phyloP scores from a whole-genome alignment of 2,888 invertebrate species.

The Phyto melanocephala region DNA sequence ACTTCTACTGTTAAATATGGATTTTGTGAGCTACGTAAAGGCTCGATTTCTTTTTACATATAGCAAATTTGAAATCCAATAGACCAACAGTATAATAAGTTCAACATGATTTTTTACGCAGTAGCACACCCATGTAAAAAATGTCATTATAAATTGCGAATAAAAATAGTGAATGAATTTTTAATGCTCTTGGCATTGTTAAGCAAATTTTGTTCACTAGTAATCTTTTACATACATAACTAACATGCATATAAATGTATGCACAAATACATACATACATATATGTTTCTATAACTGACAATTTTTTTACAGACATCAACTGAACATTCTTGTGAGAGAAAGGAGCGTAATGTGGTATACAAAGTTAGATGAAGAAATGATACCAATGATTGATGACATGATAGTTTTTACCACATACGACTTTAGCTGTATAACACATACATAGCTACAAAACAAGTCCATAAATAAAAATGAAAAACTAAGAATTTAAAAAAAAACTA shows the following conservation, averaged over 20 bases:
- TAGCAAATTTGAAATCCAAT: too few species aligned
- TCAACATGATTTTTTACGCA: too few species aligned
- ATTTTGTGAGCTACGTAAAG: too few species aligned
- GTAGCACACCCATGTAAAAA: not conserved
- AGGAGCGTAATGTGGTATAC: not conserved
- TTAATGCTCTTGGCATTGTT: not conserved
- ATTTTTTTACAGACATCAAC: not conserved
- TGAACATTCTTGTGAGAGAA: not conserved
- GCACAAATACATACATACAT: too few species aligned
- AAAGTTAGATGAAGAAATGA: not conserved
- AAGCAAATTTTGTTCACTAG: not conserved
- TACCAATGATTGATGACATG: constrained; percentile 41
- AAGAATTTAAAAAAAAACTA: not conserved
- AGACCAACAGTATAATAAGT: too few species aligned
- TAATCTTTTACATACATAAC: not conserved
- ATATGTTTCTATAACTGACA: too few species aligned
- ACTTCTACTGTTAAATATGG: too few species aligned
- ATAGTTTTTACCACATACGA: not conserved
- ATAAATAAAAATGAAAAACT: not conserved
- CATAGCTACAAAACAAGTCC: not conserved
- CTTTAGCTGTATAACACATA: not conserved
- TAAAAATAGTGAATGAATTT: not conserved
- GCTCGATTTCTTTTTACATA: too few species aligned
- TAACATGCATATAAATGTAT: too few species aligned
- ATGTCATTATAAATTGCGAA: not conserved